Percentiles rank a stretch among this genome's conserved stretches.
Evolutionary conservation across 2,888 invertebrate genomes (phyloP).

Genomic region (Drosophila flavopinicola): DNA sequence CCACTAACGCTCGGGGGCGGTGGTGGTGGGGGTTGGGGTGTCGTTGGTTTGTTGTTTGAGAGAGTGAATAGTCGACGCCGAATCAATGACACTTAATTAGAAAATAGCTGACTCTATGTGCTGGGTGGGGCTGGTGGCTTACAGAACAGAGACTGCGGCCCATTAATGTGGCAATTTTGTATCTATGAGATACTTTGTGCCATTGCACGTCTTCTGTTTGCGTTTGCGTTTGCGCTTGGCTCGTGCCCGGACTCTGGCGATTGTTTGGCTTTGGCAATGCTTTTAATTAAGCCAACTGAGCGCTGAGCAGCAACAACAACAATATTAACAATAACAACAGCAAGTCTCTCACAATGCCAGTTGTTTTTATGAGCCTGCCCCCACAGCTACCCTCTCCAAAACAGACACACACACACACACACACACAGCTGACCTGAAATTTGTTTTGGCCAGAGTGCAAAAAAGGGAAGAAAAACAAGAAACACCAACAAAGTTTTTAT

Average conservation of each 20-base stretch:
- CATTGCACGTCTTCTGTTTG: slow-evolving; percentile 50
- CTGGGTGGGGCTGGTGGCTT: not conserved
- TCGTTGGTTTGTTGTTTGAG: not conserved
- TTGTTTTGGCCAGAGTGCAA: slow-evolving; percentile 51
- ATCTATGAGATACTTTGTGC: slow-evolving; percentile 65
- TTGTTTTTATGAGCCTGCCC: slow-evolving; percentile 58
- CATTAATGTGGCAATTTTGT: slow-evolving; percentile 66
- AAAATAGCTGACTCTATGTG: slow-evolving; percentile 55
- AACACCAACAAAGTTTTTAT: slow-evolving; percentile 43
- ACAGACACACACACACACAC: not conserved
- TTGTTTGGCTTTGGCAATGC: slow-evolving; percentile 68
- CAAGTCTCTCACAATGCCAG: slow-evolving; percentile 32
- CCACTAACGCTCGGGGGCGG: slow-evolving; percentile 2
- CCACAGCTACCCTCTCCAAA: slow-evolving; percentile 9
- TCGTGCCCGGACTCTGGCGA: slow-evolving; percentile 31
- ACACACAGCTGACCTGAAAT: slow-evolving; percentile 26
- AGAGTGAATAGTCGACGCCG: slow-evolving; percentile 31
- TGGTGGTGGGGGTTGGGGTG: not conserved
- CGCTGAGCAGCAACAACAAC: slow-evolving; percentile 1
- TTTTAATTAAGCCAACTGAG: slow-evolving; percentile 68
- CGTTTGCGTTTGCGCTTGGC: slow-evolving; percentile 54
- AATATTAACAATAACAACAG: slow-evolving; percentile 17
- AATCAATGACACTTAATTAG: slow-evolving; percentile 80
- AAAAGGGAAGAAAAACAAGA: slow-evolving; percentile 2
- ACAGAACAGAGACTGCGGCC: slow-evolving; percentile 10